Evolutionary conservation across 1,140 invertebrate genomes (phyloP).

Genomic region (Meloidogyne floridensis): DNA sequence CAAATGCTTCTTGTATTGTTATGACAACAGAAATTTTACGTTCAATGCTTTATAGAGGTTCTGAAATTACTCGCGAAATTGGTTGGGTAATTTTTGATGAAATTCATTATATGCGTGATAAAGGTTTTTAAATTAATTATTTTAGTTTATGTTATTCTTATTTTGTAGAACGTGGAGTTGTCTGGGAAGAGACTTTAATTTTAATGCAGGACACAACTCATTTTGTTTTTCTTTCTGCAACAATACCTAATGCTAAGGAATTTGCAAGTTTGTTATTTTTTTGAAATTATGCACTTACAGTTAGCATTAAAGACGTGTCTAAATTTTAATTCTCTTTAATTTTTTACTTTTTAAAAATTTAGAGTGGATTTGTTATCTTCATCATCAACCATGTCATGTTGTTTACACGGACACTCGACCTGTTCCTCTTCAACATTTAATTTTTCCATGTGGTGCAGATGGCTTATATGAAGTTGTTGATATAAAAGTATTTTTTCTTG

Average conservation of each 20-base stretch:
- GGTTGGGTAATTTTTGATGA: conserved; percentile 99
- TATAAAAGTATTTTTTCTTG: conserved; percentile 74
- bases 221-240: conserved; percentile 92
- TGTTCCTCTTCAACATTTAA: conserved; percentile 94
- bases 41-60: conserved; percentile 97
- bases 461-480: conserved; percentile 93
- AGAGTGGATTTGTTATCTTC: conserved; percentile 95
- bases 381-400: conserved; percentile 92
- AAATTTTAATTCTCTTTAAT: background rate
- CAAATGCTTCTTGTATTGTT: conserved; percentile 91
- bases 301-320: no score
- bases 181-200: conserved; percentile 99
- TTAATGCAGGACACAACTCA: conserved; percentile 89
- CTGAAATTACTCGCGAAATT: conserved; percentile 93
- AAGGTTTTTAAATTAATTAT: conserved; percentile 68
- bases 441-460: conserved; percentile 90
- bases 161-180: conserved; percentile 83
- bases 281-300: background rate
- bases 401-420: conserved; percentile 98
- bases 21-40: conserved; percentile 99
- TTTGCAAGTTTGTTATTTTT: conserved; percentile 73
- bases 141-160: conserved; percentile 20
- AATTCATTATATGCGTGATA: conserved; percentile 99
- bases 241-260: conserved; percentile 94
- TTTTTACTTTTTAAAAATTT: conserved; percentile 29